Conservation (phyloP, 1,140 invertebrate genomes). For the Fopius arisanus region DNA sequence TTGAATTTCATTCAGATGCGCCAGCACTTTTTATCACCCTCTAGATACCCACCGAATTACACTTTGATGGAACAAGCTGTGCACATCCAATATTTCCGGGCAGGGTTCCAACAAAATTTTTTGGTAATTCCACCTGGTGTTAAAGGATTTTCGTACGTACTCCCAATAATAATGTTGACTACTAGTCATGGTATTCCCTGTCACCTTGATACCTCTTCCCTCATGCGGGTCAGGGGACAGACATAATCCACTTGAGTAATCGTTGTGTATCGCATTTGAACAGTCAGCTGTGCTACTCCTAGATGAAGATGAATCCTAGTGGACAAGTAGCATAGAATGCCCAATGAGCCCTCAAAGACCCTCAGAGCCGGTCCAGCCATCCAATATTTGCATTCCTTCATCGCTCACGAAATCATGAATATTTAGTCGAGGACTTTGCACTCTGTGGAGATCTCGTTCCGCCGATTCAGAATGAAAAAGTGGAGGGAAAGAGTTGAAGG, state of each 20-base stretch:
- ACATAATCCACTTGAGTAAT: neutral
- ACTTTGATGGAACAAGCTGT: neutral
- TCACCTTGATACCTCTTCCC: neutral
- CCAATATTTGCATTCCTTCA: neutral
- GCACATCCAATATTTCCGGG: constrained; percentile 24
- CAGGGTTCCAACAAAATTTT: constrained; percentile 33
- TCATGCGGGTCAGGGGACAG: neutral
- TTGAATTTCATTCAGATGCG: no score
- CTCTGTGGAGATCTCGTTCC: neutral
- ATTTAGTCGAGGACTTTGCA: constrained; percentile 34
- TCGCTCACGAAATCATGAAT: constrained; percentile 27
- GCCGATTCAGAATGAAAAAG: neutral
- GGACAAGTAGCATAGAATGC: neutral
- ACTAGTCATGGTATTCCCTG: neutral
- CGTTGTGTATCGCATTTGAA: neutral
- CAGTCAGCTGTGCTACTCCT: neutral
- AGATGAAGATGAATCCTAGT: neutral
- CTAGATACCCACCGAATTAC: neutral
- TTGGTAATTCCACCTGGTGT: constrained; percentile 23
- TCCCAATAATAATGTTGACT: neutral
- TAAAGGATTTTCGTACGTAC: neutral
- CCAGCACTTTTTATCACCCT: no score
- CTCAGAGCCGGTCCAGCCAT: neutral
- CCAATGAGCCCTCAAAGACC: neutral
- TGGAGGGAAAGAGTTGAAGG: neutral